A percentile compares a stretch with the other conserved stretches of the same genome.
Evolutionary conservation across 2,888 invertebrate species (phyloP).

Genomic region (Caenorhabditis uteleia): DNA sequence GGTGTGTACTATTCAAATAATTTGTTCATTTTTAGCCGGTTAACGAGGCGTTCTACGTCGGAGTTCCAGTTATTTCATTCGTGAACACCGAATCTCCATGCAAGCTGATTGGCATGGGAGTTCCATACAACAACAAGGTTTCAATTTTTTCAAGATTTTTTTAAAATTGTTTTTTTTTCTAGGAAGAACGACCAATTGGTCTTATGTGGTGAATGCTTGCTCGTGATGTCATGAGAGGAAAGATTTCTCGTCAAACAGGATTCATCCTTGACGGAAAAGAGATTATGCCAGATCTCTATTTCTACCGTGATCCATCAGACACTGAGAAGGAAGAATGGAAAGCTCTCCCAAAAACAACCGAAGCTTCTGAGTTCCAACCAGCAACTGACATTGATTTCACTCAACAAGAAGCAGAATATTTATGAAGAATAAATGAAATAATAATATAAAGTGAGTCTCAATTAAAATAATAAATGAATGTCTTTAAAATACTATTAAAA

Average conservation of each 20-base stretch:
- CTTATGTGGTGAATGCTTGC: constrained; percentile 99
- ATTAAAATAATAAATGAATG: too few species aligned
- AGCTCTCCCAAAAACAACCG: constrained; percentile 34
- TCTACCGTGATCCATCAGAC: constrained; percentile 88
- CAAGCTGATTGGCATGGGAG: constrained; percentile 94
- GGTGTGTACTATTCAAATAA: background rate
- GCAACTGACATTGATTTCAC: constrained; percentile 46
- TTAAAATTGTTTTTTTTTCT: constrained; percentile 67
- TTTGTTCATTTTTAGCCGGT: constrained; percentile 76
- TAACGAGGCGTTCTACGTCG: constrained; percentile 97
- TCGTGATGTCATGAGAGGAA: constrained; percentile 89
- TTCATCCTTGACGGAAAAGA: constrained; percentile 69
- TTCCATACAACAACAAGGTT: constrained; percentile 98
- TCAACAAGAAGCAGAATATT: too few species aligned
- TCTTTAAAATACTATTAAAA: too few species aligned
- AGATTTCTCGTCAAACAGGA: constrained; percentile 89
- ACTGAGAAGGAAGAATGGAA: constrained; percentile 66
- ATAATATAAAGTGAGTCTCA: too few species aligned
- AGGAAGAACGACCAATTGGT: constrained; percentile 92
- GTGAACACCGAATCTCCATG: constrained; percentile 97
- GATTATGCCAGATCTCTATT: constrained; percentile 97
- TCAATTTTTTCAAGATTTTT: too few species aligned
- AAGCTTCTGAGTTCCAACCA: constrained; percentile 25
- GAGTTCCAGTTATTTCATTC: constrained; percentile 98
- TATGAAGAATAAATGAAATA: too few species aligned